Conservation (phyloP, 35 echinoderm and acorn worm genomes). For the Patiria miniata region DNA sequence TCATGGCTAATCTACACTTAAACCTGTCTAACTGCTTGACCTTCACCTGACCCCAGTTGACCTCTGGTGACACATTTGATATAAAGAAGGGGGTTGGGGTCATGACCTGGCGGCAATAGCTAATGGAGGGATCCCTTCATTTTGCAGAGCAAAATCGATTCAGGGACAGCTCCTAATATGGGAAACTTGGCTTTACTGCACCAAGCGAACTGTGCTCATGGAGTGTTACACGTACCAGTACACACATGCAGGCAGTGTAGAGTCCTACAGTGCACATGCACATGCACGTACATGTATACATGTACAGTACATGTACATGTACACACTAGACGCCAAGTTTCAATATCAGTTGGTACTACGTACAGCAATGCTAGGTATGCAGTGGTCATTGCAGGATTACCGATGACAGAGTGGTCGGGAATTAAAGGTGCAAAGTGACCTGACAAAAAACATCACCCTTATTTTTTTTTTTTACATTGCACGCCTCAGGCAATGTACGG, state of each 20-base stretch:
- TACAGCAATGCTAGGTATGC: constrained; percentile 25
- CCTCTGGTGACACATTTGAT: not conserved
- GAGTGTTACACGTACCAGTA: too few relatives aligned
- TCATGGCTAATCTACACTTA: not conserved
- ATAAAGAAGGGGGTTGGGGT: constrained; percentile 2
- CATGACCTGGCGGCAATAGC: not conserved
- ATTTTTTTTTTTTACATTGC: too few relatives aligned
- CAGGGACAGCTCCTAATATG: constrained; percentile 7
- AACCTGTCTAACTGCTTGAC: not conserved
- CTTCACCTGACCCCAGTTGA: not conserved
- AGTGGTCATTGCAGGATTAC: not conserved
- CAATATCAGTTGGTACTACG: not conserved
- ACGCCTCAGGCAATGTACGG: too few relatives aligned
- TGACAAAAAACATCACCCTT: not conserved
- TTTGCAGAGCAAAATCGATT: constrained; percentile 9
- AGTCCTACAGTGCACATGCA: too few relatives aligned
- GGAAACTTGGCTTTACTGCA: not conserved
- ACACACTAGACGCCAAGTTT: not conserved
- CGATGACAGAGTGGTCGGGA: constrained; percentile 7
- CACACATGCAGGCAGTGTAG: too few relatives aligned
- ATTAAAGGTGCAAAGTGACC: constrained; percentile 21
- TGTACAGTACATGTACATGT: not conserved
- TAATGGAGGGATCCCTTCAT: constrained; percentile 6
- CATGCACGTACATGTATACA: not conserved
- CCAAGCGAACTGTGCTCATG: too few relatives aligned